A percentile compares a stretch with the other conserved stretches of the same genome.
phyloP scores from a whole-genome alignment of 2,113 vertebrate species.

The Agelaius tricolor region DNA sequence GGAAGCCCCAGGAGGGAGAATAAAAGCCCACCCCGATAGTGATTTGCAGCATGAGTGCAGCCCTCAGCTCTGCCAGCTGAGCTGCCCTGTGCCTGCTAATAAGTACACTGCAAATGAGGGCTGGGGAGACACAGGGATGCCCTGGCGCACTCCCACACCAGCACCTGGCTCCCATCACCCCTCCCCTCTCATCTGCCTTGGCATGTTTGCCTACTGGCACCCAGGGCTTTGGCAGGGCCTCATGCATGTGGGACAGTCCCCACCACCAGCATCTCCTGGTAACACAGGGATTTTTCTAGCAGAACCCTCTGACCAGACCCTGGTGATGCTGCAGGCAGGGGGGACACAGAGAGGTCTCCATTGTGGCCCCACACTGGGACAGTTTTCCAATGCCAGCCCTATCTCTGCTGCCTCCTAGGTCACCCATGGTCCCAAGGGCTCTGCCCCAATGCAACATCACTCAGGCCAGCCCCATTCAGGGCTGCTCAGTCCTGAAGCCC shows the following conservation, averaged over 20 bases:
- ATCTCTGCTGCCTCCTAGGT: neutral
- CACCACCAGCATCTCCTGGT: neutral
- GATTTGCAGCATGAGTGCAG: neutral
- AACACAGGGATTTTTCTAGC: neutral
- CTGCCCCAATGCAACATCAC: neutral
- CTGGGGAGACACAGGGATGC: neutral
- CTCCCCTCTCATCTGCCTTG: neutral
- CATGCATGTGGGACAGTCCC: accelerated
- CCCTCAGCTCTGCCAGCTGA: neutral
- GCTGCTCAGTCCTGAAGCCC: neutral
- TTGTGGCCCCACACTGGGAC: neutral
- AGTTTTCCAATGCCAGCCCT: neutral
- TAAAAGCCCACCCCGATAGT: neutral
- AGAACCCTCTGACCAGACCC: neutral
- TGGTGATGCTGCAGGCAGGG: neutral
- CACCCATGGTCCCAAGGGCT: neutral
- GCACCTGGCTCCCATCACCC: neutral
- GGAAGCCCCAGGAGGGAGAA: neutral
- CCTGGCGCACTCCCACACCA: accelerated
- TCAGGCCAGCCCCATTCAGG: neutral
- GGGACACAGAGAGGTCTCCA: neutral
- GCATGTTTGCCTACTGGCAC: accelerated
- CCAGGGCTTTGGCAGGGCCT: neutral
- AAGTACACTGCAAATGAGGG: neutral
- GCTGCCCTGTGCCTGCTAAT: neutral